Percentiles rank a stretch among this genome's conserved stretches.
Conservation (phyloP, 2,888 invertebrate genomes). For the Priocnemis perturbator region DNA sequence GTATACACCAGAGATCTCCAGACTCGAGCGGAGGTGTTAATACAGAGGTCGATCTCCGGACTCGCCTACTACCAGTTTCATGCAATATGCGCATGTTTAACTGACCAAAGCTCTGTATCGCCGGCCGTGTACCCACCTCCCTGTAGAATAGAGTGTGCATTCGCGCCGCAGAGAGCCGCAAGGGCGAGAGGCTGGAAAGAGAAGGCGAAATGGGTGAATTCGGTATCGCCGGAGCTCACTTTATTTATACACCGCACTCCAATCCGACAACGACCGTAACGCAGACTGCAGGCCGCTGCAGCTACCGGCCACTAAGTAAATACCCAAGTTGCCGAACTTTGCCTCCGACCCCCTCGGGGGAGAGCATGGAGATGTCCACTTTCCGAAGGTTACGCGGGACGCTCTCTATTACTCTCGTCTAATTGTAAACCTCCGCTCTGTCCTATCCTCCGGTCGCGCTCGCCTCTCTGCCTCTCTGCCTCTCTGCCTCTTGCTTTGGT, state of each 20-base stretch:
- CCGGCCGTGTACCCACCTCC: slow-evolving; percentile 52
- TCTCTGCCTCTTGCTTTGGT: not conserved
- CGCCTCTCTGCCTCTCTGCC: slow-evolving; percentile 6
- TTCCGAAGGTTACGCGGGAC: too few species aligned
- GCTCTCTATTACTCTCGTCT: too few species aligned
- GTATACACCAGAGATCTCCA: slow-evolving; percentile 43
- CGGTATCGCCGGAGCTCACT: slow-evolving; percentile 42
- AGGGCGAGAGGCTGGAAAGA: not conserved
- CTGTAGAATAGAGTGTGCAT: slow-evolving; percentile 52
- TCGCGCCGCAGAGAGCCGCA: slow-evolving; percentile 28
- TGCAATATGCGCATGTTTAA: slow-evolving; percentile 76
- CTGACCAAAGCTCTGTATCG: slow-evolving; percentile 71
- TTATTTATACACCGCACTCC: slow-evolving; percentile 60
- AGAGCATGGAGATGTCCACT: too few species aligned
- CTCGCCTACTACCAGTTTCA: slow-evolving; percentile 73
- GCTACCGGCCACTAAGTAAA: slow-evolving; percentile 45
- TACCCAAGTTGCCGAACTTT: slow-evolving; percentile 49
- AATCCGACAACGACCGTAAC: slow-evolving; percentile 43
- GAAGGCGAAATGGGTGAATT: not conserved
- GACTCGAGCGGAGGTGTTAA: slow-evolving; percentile 70
- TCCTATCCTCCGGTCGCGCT: too few species aligned
- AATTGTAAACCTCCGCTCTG: too few species aligned
- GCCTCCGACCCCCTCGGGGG: too few species aligned
- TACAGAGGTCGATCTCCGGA: slow-evolving; percentile 73
- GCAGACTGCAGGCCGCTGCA: slow-evolving; percentile 27